Base-by-base conservation (phyloP, 2,888 invertebrate genomes). In the Nesidiocoris tenuis region DNA sequence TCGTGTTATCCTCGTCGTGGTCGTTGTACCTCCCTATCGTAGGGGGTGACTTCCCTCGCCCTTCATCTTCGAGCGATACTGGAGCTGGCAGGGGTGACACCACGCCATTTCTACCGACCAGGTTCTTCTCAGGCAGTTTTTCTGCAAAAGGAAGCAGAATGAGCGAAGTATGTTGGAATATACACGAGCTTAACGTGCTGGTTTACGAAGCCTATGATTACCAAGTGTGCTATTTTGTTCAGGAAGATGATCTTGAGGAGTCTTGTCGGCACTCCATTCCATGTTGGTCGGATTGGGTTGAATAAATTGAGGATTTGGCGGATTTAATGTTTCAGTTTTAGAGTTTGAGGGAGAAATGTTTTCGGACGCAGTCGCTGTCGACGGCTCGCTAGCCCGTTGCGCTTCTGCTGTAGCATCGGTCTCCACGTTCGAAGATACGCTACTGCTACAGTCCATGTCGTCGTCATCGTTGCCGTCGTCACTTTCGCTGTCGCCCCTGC, bases 11-110 rank as follows among this genome's bases (percentile, higher is more conserved):
- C 12, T 39, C 39, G 81, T 93, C 93, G 83, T 93, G 93, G 83
- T 93, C 93, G 82, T 93, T 93, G 81, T 92, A 90, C 79, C 88
- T 88, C 39, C 12, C 39, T 78, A 75, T 75, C n/a, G 57, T 61
- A 17, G 70, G 70, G 2, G 65, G 68, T 1, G 70, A 70, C 1
- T 67, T 72, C 1, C 75, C 75, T 24, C 75, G 57, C 3, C 75
- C 75, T 23, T 75, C 75, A 54, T 75, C 75, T n/a, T 75, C 75
- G 21, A 64, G 19, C 39, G 72, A 72, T 17, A 56, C 24, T 12
- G 72, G 72, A 25, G 64, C 18, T 56, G 76, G 72, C n/a, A 61
- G 18, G 16, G 72, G 71, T 23, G 72, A 72, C 25, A 76, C 25
- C 12, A 72, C 25, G 17, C 59, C 17, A 17, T 70, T 70, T 25